Conservation (phyloP, 2,113 vertebrate species). For the Catharus bicknelli region DNA sequence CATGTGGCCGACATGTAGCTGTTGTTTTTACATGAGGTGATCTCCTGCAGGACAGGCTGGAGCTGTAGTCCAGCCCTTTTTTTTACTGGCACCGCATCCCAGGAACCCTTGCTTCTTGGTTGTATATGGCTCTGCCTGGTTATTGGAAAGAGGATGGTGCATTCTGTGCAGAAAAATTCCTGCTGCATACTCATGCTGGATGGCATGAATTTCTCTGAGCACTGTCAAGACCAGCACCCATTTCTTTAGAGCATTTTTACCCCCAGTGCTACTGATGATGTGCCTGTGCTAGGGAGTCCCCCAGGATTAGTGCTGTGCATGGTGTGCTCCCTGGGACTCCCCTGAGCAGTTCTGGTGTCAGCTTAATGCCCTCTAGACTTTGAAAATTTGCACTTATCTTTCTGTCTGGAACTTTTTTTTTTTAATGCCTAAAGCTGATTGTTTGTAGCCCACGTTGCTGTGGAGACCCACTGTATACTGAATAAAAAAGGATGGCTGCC, state of each 20-base stretch:
- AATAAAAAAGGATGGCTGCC: neutral
- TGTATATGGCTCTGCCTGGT: neutral
- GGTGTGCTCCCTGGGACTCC: neutral
- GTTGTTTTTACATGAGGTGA: neutral
- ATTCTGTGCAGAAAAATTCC: neutral
- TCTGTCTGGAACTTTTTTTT: neutral
- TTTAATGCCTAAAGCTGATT: neutral
- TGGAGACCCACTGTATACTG: neutral
- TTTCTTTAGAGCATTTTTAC: neutral
- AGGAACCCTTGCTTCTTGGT: neutral
- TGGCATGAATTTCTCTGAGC: neutral
- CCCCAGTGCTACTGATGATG: neutral
- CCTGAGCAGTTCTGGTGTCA: neutral
- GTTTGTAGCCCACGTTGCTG: neutral
- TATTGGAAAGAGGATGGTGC: neutral
- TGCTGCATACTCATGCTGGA: neutral
- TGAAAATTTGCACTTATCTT: neutral
- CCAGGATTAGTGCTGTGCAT: neutral
- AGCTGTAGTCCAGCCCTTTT: fast-evolving
- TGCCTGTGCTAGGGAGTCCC: neutral
- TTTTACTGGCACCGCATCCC: neutral
- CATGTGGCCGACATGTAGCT: neutral
- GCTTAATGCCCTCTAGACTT: neutral
- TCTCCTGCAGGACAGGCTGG: neutral
- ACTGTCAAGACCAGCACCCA: neutral